A percentile compares a stretch with the other conserved stretches of the same genome.
Conservation (phyloP, 2,888 invertebrate species). For the Caenorhabditis drosophilae region DNA sequence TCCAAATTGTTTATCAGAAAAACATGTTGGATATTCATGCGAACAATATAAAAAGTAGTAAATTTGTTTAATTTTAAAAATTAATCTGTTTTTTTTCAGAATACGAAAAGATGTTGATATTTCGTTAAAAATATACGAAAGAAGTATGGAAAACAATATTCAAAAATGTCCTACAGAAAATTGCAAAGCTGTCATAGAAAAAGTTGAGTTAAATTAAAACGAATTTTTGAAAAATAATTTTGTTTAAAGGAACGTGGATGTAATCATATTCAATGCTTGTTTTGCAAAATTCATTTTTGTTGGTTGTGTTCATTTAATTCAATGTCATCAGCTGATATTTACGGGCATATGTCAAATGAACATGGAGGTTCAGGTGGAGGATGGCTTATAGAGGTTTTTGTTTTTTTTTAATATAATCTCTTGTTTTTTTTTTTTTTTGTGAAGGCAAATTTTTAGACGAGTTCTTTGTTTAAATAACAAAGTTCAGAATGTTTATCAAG, state of each 20-base stretch:
- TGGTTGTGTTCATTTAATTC: conserved; percentile 12
- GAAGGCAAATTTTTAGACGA: too few species aligned
- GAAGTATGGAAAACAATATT: background rate
- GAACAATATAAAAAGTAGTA: background rate
- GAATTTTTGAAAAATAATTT: background rate
- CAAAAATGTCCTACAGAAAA: conserved; percentile 1
- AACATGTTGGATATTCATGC: background rate
- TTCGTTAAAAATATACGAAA: background rate
- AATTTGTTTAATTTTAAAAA: background rate
- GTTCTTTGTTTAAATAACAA: too few species aligned
- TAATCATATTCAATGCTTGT: conserved; percentile 14
- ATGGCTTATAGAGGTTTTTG: too few species aligned
- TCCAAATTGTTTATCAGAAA: background rate
- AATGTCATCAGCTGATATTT: background rate
- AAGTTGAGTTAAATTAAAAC: background rate
- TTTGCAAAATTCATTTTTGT: conserved; percentile 17
- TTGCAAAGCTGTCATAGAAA: conserved; percentile 1
- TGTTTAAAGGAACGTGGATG: conserved; percentile 10
- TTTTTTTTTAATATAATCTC: too few species aligned
- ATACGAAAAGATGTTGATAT: background rate
- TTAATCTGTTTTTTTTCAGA: background rate
- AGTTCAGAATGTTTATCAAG: too few species aligned
- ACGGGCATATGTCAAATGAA: background rate
- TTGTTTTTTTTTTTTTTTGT: too few species aligned
- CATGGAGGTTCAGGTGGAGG: conserved; percentile 1